Evolutionary conservation across 2,113 vertebrate genomes (phyloP), one percentile per base, ranked within the genome.

Genomic region (Gymnobelideus leadbeateri): DNA sequence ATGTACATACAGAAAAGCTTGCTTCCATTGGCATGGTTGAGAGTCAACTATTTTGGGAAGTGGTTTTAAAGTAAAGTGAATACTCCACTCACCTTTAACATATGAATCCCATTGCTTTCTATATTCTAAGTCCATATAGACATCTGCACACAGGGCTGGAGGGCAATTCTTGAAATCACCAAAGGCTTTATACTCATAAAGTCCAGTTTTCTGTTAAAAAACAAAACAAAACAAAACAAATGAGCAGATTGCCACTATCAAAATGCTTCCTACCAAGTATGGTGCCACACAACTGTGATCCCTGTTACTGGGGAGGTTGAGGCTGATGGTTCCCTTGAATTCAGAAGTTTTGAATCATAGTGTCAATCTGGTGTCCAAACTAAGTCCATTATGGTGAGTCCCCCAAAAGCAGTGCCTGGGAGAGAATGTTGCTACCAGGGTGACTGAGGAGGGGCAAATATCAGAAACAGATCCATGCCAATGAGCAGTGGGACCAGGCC

Each of bases 121-220:
- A 97, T 99, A 99, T 28, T 95, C 93, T 97, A 99, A 95, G 97
- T 99, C 99, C 99, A 99, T 99, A 97, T 99, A 99, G 93, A 99
- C 99, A 9, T 99, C 99, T 2, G 95, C 98, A 28, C 99, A 99
- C 37, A 99, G 94, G 93, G 98, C 98, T 3, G 99, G 98, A 2
- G 97, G 3, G 95, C 99, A 99, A 89, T 97, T 94, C 95, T 95
- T 50, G 90, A 99, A 98, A 50, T 97, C 96, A 21, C 99, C 99
- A 0, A 99, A 99, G 92, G 99, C 97, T 98, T 99, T 99, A 98
- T 99, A 99, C 77, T 99, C 99, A 95, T 99, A 99, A 95, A 99
- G 99, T 84, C 99, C 99, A 0, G 99, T 99, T 91, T 98, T 96
- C 99, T 99, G 98, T 95, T 96, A 97, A 52, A 37, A 94, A 91